Base-by-base conservation (phyloP, 2,888 invertebrate genomes). In the Plebejus anna region DNA sequence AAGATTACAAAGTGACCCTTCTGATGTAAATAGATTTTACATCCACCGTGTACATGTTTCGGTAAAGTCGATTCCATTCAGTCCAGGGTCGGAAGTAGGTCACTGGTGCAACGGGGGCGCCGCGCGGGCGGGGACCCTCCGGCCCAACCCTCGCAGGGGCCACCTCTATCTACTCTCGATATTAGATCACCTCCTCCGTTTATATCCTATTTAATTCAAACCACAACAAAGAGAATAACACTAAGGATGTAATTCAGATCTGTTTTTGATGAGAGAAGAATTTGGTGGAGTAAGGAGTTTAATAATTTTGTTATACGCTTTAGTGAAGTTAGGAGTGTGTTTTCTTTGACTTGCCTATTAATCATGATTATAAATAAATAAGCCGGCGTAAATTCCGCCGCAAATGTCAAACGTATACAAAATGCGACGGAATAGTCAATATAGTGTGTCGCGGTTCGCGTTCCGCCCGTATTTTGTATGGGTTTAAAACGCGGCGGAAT, bases 71-170 rank as follows among this genome's bases (percentile, higher is more conserved):
- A 79, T 80, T 76, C 61, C 75, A 75, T 75, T 78, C 75, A 78
- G 80, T 80, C 83, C 85, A 82, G 84, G 80, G 83, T 83, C 82
- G 85, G 84, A 92, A 90, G 82, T 92, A 84, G 92, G 92, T 92
- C 91, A 93, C 84, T 89, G 87, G 89, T 92, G 92, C 92, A 92
- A 84, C 82, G 84, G 83, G 88, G 88, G 86, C 84, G 86, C 75
- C 66, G 79, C 66, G 61, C 66, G 61, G 42, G 38, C 42, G 71
- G 71, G 80, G 79, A 77, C 84, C 86, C 86, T 83, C 82, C 84
- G 81, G 82, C 76, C 81, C 78, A 81, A 77, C 83, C 81, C 80
- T 79, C 80, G 75, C 79, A 79, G 79, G 80, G 79, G 79, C 78
- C 81, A 80, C 79, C 79, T 79, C 79, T 66, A 80, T 80, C 78